Evolutionary conservation across 2,113 vertebrate species (phyloP).

Genomic region (Ptilorrhoa leucosticta): DNA sequence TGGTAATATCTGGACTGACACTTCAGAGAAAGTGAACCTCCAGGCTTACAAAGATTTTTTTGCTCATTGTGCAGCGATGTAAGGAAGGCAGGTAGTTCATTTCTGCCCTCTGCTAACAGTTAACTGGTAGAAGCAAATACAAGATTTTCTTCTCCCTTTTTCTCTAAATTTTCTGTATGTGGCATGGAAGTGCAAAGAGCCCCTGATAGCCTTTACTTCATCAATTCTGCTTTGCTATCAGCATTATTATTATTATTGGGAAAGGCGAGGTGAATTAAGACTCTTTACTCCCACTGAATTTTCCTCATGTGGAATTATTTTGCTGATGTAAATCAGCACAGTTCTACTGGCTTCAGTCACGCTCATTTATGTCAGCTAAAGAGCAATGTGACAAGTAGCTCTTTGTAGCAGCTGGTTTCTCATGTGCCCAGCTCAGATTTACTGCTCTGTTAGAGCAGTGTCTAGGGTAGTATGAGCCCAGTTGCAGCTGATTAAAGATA

Average conservation of each 20-base stretch:
- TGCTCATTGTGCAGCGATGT: not conserved
- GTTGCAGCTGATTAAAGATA: not conserved
- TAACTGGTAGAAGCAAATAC: not conserved
- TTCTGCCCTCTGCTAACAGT: not conserved
- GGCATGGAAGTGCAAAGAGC: not conserved
- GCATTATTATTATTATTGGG: not conserved
- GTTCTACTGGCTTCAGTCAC: not conserved
- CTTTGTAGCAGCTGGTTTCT: constrained; percentile 8
- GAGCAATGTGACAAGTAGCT: not conserved
- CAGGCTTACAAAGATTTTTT: not conserved
- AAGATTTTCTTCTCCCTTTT: not conserved
- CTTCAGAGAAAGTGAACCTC: not conserved
- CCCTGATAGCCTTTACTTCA: not conserved
- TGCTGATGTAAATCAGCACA: not conserved
- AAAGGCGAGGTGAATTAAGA: not conserved
- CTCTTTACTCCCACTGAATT: not conserved
- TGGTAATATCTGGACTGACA: not conserved
- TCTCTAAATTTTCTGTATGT: not conserved
- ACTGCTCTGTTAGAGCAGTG: not conserved
- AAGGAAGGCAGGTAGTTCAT: not conserved
- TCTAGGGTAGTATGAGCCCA: not conserved
- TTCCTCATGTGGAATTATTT: not conserved
- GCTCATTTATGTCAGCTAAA: not conserved
- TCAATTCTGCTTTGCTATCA: not conserved
- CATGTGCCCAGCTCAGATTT: not conserved